Percentiles rank a stretch among this genome's conserved stretches.
Evolutionary conservation across 2,113 vertebrate species (phyloP).

Genomic region (Poeciliopsis turrubarensis): DNA sequence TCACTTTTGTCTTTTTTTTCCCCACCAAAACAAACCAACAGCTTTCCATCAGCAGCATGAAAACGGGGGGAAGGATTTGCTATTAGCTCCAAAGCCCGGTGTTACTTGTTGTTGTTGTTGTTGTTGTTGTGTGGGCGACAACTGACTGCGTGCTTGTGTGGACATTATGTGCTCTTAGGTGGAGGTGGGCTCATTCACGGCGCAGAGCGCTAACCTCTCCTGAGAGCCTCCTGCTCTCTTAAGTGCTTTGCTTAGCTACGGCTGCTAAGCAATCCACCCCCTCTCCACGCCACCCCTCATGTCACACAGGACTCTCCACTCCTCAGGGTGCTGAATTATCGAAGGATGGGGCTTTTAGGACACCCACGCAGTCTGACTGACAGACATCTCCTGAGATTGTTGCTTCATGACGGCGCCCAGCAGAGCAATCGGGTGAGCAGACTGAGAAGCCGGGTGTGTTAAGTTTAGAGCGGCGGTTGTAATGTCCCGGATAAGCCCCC

Average conservation of each 20-base stretch:
- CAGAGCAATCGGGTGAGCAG: neutral
- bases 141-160: constrained; percentile 10
- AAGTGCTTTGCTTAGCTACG: constrained; percentile 68
- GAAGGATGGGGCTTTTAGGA: constrained; percentile 14
- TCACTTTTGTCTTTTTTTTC: neutral
- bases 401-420: neutral
- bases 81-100: constrained; percentile 22
- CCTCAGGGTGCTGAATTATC: constrained; percentile 32
- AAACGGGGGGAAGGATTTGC: neutral
- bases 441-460: too few relatives aligned
- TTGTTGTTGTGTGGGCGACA: constrained; percentile 43
- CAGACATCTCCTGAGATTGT: constrained; percentile 21
- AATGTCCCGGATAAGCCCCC: neutral
- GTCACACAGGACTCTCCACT: constrained; percentile 25
- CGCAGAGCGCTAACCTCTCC: constrained; percentile 48
- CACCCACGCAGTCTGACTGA: constrained; percentile 28
- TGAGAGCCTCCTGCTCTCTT: constrained; percentile 54
- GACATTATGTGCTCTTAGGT: constrained; percentile 23
- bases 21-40: constrained; percentile 12
- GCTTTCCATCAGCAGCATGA: constrained; percentile 7
- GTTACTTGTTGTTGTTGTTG: constrained; percentile 26
- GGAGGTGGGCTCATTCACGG: constrained; percentile 45
- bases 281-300: neutral
- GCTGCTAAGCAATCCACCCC: constrained; percentile 66
- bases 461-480: neutral